Percentiles rank a stretch among this genome's conserved stretches.
Evolutionary conservation across 1,140 invertebrate species (phyloP).

Genomic region (Drosophila fuyamai): DNA sequence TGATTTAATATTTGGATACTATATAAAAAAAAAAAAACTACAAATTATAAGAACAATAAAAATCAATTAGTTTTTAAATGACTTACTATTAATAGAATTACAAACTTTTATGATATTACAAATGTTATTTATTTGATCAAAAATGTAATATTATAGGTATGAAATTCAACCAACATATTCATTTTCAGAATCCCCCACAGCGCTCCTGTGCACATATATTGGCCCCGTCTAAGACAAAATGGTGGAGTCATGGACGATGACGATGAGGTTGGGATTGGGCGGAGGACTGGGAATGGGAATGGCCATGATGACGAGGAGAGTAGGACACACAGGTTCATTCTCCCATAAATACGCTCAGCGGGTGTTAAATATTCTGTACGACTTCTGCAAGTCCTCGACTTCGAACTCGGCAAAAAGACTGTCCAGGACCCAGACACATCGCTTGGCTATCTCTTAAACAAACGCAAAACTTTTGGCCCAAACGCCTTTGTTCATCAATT

Average conservation of each 20-base stretch:
- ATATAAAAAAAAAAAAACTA: too few species aligned
- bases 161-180: background rate
- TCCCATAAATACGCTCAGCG: conserved; percentile 83
- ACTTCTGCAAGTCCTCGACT: conserved; percentile 78
- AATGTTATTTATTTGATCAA: too few species aligned
- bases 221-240: conserved; percentile 73
- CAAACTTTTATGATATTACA: too few species aligned
- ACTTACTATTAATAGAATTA: too few species aligned
- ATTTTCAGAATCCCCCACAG: background rate
- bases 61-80: too few species aligned
- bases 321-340: conserved; percentile 80
- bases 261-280: conserved; percentile 9
- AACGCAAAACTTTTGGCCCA: conserved; percentile 64
- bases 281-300: conserved; percentile 9
- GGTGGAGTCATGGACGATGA: conserved; percentile 55
- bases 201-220: conserved; percentile 34
- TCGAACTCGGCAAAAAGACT: conserved; percentile 52
- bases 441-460: conserved; percentile 50
- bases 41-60: too few species aligned
- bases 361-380: conserved; percentile 82
- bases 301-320: conserved; percentile 34
- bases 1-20: too few species aligned
- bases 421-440: conserved; percentile 45
- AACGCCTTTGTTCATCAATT: conserved; percentile 70
- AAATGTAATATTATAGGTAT: too few species aligned